Evolutionary conservation across 2,113 vertebrate species (phyloP), one percentile per base, ranked within the genome.

Genomic region (Entomyzon cyanotis): DNA sequence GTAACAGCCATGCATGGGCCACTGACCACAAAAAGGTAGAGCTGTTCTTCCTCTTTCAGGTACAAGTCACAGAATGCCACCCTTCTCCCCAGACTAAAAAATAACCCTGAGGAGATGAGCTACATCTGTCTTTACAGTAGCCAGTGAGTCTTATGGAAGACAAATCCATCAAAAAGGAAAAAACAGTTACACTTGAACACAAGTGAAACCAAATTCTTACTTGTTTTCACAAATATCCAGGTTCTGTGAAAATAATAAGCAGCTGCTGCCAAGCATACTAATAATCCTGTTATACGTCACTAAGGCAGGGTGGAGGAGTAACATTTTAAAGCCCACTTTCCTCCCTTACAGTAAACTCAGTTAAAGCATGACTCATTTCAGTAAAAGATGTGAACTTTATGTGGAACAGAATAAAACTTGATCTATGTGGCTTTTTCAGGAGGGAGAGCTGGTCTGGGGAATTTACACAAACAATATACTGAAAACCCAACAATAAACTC

Each of bases 261-360:
- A 93, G 93, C 79, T 93, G 86, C 88, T 95, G 94, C 90, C 88
- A 96, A 81, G 90, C 85, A 84, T 81, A 90, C 90, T 94, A 96
- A 96, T 90, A 95, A 92, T 90, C 60, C 64, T 64, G 71, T 93
- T 94, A 68, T 39, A 93, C 92, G 94, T 94, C 94, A 86, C 71
- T 44, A 47, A 78, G 56, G 90, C 88, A 94, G 73, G 52, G 83
- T 62, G 89, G 93, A 96, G 93, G 95, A 96, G 92, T 77, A 93
- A 96, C 94, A 89, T 96, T 97, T 97, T 84, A 91, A 83, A 95
- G 88, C 92, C 88, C 90, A 96, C 94, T 94, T 96, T 94, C 90
- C 88, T 96, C 93, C 94, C 52, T 90, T 93, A 93, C 91, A 94
- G 82, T 49, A 94, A 94, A 80, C 85, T 94, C 88, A 35, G 90